Evolutionary conservation across 2,797 vertebrate genomes (phyloP).

Genomic region (Enteromius paludinosus): DNA sequence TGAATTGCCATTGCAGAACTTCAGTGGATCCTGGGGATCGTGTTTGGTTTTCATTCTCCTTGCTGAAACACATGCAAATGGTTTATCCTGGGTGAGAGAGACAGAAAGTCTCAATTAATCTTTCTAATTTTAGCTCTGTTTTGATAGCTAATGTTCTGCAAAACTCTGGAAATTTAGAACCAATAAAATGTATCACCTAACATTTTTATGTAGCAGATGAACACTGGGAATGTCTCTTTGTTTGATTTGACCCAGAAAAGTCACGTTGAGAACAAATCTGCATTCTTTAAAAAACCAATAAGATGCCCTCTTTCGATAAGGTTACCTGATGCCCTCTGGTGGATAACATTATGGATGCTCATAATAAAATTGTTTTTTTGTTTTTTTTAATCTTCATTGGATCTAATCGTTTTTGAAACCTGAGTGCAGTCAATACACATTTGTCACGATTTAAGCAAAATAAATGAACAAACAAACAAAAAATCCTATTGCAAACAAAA

Average conservation of each 20-base stretch:
- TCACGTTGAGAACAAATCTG: slow-evolving; percentile 9
- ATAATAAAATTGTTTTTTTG: neutral
- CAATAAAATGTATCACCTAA: neutral
- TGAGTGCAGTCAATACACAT: neutral
- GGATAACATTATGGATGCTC: slow-evolving; percentile 1
- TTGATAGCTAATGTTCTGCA: neutral
- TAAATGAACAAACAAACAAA: neutral
- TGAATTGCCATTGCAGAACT: neutral
- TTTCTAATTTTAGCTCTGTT: neutral
- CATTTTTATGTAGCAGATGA: too few species aligned
- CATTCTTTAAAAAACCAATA: neutral
- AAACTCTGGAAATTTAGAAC: neutral
- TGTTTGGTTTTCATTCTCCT: neutral
- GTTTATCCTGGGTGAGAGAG: neutral
- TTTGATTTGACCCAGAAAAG: slow-evolving; percentile 20
- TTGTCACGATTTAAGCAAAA: neutral
- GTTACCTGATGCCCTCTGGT: slow-evolving; percentile 36
- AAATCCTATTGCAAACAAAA: neutral
- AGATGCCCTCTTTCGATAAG: neutral
- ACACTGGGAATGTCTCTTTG: neutral
- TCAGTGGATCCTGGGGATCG: neutral
- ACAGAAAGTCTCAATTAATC: neutral
- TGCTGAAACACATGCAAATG: neutral
- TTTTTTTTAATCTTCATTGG: too few species aligned
- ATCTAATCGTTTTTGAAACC: neutral